phyloP scores from a whole-genome alignment of 2,888 invertebrate species.

The Acrobasis suavella region DNA sequence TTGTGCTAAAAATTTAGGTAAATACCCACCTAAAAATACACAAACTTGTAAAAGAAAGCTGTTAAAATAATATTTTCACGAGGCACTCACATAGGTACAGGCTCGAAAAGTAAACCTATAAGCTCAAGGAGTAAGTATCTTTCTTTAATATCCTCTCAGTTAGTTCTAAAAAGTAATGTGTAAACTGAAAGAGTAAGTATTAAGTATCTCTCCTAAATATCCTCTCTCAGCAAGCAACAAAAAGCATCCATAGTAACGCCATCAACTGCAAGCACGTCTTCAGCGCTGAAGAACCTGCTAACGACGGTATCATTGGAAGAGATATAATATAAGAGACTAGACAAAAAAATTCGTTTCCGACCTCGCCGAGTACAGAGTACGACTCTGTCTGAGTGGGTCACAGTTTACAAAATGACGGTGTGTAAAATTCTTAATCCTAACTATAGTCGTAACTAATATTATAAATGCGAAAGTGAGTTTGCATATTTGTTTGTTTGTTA shows the following conservation, averaged over 20 bases:
- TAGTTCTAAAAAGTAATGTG: background rate
- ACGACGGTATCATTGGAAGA: slow-evolving; percentile 72
- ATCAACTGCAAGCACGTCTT: slow-evolving; percentile 54
- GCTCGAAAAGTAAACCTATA: no score
- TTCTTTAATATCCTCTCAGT: no score
- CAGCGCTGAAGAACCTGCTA: slow-evolving; percentile 56
- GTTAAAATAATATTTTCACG: no score
- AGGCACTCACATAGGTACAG: no score
- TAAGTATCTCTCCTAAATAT: background rate
- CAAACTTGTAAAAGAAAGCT: no score
- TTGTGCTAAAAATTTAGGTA: no score
- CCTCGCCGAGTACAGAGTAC: slow-evolving; percentile 11
- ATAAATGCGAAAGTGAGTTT: no score
- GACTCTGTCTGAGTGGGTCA: background rate
- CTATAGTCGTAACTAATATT: no score
- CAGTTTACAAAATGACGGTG: slow-evolving; percentile 6
- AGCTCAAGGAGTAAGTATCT: no score
- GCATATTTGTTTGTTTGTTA: no score
- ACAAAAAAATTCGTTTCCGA: slow-evolving; percentile 24
- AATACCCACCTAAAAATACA: no score
- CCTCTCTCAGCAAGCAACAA: background rate
- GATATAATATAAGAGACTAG: slow-evolving; percentile 55
- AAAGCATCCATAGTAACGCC: slow-evolving; percentile 31
- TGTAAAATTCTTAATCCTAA: no score
- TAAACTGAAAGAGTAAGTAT: background rate